Evolutionary conservation across 2,888 invertebrate genomes (phyloP), one percentile per base, ranked within the genome.

Genomic region (Sphinx pinastri): DNA sequence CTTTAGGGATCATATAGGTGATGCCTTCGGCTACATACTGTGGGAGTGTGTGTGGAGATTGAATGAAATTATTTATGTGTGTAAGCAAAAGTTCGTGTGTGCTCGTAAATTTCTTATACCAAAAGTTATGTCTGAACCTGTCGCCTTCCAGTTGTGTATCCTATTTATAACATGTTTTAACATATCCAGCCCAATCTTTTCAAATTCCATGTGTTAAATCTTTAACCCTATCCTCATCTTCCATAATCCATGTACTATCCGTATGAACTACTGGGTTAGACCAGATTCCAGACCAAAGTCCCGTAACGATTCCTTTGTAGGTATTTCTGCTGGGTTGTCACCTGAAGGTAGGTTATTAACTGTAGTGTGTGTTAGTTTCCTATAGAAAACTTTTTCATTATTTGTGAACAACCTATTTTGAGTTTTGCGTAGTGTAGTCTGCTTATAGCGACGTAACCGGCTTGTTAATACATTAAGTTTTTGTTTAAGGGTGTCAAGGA

Each of bases 1-100:
- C 77, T 72, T 80, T 79, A 7, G 75, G 76, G 52, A 78, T 58
- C 76, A 80, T 76, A 16, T 73, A 74, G 7, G 75, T 77, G 13
- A 68, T 70, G 58, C 76, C 76, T 25, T 31, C 19, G 4, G 55
- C 19, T 16, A 57, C 7, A 19, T 57, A 57, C 0, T 57, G 19
- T 57, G 55, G 55, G 19, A 57, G 5, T 19, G 55, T 57, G 0
- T 57, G 19, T 10, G 55, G 55, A 19, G 19, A 57, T 2, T 12
- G 55, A 12, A 57, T 57, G 19, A 57, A 57, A 8, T 16, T 57
- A 10, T 57, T 57, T 19, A 57, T 57, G 2, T 57, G 55, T 19
- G 7, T 16, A 6, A 19, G 55, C 11, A 57, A 10, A 19, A 57
- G 11, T 19, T 16, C 11, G 10, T 57, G 55, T 57, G 11, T 57